These are phyloP conservation scores for Karalla daura DNA, from an alignment of 2,797 vertebrate species.

Conservation along the genomic window DNA sequence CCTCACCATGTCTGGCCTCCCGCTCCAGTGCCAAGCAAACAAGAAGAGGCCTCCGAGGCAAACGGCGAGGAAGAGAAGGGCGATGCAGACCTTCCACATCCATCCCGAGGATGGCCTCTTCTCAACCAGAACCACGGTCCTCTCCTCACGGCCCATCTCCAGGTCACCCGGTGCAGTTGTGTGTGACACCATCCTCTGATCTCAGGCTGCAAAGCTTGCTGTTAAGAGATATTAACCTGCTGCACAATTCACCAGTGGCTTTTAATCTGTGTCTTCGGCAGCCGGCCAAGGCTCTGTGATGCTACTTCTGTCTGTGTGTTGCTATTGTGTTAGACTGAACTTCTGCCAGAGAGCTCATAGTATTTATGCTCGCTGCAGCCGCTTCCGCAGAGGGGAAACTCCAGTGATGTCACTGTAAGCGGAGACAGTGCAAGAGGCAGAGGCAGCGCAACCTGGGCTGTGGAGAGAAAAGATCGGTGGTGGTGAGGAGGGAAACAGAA, in stretches of 20 bases:
- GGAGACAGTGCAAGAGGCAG: constrained; percentile 66
- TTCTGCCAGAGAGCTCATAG: constrained; percentile 51
- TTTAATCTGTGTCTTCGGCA: neutral
- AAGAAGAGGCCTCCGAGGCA: constrained; percentile 58
- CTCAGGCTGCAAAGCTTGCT: neutral
- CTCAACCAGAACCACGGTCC: constrained; percentile 63
- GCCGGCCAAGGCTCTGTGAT: constrained; percentile 1
- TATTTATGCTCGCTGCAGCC: constrained; percentile 73
- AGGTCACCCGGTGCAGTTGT: constrained; percentile 50
- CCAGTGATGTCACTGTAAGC: constrained; percentile 83
- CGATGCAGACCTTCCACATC: constrained; percentile 60
- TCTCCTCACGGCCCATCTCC: constrained; percentile 59
- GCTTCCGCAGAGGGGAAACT: constrained; percentile 77
- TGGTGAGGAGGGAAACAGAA: constrained; percentile 66
- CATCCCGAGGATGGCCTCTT: constrained; percentile 51
- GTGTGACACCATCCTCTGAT: constrained; percentile 58
- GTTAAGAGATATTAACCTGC: neutral
- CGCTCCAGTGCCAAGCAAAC: constrained; percentile 50
- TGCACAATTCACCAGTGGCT: neutral
- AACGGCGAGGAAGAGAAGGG: constrained; percentile 42
- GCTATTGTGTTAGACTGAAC: constrained; percentile 59
- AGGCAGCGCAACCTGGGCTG: constrained; percentile 25
- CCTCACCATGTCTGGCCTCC: constrained; percentile 51
- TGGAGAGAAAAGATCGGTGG: constrained; percentile 35
- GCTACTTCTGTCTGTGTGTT: constrained; percentile 44